Conservation (phyloP, 1,140 invertebrate genomes). For the Cyclargus thomasi region DNA sequence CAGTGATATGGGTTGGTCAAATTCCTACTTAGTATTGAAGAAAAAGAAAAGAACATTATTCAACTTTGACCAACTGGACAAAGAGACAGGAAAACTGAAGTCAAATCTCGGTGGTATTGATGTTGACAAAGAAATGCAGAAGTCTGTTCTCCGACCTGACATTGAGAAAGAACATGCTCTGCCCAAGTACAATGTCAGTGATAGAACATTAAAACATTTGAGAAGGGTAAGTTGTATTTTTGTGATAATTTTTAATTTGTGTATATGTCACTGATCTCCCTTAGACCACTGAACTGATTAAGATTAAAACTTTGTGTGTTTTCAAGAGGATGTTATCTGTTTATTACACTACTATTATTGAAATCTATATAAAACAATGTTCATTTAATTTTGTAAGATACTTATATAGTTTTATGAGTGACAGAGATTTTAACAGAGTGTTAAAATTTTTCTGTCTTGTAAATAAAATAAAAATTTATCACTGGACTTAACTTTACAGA, state of each 20-base stretch:
- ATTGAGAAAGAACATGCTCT: slow-evolving; percentile 80
- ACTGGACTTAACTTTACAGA: slow-evolving; percentile 46
- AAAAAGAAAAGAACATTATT: slow-evolving; percentile 48
- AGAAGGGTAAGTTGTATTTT: slow-evolving; percentile 73
- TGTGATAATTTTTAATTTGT: too few species aligned
- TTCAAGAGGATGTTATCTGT: too few species aligned
- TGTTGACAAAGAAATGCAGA: slow-evolving; percentile 77
- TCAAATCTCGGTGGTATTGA: slow-evolving; percentile 67
- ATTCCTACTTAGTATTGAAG: slow-evolving; percentile 33
- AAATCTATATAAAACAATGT: too few species aligned
- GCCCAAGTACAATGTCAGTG: slow-evolving; percentile 77
- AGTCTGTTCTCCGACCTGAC: slow-evolving; percentile 79
- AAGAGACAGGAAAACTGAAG: slow-evolving; percentile 68
- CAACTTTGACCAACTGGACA: slow-evolving; percentile 61
- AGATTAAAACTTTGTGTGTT: too few species aligned
- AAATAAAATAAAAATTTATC: too few species aligned
- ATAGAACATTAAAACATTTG: slow-evolving; percentile 76
- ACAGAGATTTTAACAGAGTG: too few species aligned
- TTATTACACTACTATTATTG: too few species aligned
- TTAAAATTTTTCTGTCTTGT: too few species aligned
- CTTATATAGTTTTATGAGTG: too few species aligned
- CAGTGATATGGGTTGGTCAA: slow-evolving; percentile 53
- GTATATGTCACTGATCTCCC: too few species aligned
- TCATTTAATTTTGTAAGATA: too few species aligned
- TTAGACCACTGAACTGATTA: too few species aligned